phyloP scores from a whole-genome alignment of 2,797 vertebrate species.

The Hephaestus fuliginosus region DNA sequence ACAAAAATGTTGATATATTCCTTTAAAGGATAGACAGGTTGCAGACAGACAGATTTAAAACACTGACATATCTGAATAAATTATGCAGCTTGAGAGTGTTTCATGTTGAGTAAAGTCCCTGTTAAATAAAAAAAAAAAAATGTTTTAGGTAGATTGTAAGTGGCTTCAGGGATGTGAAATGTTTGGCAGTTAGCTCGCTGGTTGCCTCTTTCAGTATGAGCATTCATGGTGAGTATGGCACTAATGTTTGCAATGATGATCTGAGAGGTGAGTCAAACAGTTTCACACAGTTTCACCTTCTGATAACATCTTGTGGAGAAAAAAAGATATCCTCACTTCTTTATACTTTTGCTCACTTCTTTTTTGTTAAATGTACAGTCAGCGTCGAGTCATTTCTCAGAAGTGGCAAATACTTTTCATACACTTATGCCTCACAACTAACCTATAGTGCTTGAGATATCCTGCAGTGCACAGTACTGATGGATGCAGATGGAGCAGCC shows the following conservation, averaged over 20 bases:
- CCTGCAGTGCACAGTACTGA: not conserved
- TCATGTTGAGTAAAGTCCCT: not conserved
- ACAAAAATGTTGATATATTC: not conserved
- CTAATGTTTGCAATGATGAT: not conserved
- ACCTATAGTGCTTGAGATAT: not conserved
- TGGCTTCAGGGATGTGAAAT: slow-evolving; percentile 5
- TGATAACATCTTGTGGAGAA: not conserved
- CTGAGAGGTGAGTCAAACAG: not conserved
- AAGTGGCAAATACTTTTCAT: not conserved
- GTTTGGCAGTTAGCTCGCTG: not conserved
- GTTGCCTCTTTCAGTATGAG: not conserved
- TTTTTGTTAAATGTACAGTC: not conserved
- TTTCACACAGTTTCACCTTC: not conserved
- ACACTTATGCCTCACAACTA: not conserved
- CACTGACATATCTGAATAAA: not conserved
- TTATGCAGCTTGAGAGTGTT: slow-evolving; percentile 3
- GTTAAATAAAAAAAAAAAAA: not conserved
- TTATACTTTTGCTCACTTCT: not conserved
- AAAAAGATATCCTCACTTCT: not conserved
- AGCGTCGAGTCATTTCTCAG: not conserved
- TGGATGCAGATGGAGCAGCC: not conserved
- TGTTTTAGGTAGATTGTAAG: slow-evolving; percentile 6
- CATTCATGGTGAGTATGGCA: not conserved
- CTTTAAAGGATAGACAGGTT: not conserved
- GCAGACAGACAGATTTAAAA: not conserved